A percentile compares a stretch with the other conserved stretches of the same genome.
Conservation (phyloP, 2,888 invertebrate species). For the Cheilosia scutellata region DNA sequence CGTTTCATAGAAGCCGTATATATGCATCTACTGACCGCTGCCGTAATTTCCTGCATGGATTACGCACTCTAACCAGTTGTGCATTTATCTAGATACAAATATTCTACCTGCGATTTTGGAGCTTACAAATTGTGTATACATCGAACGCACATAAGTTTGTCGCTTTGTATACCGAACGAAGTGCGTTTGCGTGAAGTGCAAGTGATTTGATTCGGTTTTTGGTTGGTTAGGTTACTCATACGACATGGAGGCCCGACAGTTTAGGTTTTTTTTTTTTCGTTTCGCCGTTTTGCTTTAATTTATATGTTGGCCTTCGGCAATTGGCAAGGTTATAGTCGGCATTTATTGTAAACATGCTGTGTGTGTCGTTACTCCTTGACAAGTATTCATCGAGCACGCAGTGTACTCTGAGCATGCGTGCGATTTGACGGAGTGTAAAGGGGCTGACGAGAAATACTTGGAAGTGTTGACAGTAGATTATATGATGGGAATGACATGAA, state of each 20-base stretch:
- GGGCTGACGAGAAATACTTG: conserved; percentile 13
- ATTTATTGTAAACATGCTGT: conserved; percentile 32
- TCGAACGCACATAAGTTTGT: conserved; percentile 6
- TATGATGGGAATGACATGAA: conserved; percentile 8
- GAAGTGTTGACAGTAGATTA: conserved; percentile 20
- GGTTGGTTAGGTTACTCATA: conserved; percentile 52
- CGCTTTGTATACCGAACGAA: not conserved
- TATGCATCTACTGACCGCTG: not conserved
- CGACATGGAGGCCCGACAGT: conserved; percentile 69
- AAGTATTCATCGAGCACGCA: conserved; percentile 50
- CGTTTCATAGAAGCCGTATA: not conserved
- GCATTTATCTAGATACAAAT: conserved; percentile 17
- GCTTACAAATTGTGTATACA: not conserved
- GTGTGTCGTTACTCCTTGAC: conserved; percentile 60
- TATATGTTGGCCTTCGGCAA: conserved; percentile 60
- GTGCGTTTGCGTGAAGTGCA: conserved; percentile 56
- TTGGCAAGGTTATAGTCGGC: conserved; percentile 69
- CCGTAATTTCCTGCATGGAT: conserved; percentile 37
- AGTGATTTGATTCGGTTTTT: conserved; percentile 53
- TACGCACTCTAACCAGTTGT: conserved; percentile 34
- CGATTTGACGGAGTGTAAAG: conserved; percentile 8
- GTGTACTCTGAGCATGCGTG: conserved; percentile 30
- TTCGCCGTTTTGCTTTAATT: conserved; percentile 49
- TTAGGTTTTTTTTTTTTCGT: conserved; percentile 34
- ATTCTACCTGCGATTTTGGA: not conserved